These are phyloP conservation scores for Drosophila kanapiae DNA, from an alignment of 1,140 invertebrate genomes.

Conservation along the genomic window DNA sequence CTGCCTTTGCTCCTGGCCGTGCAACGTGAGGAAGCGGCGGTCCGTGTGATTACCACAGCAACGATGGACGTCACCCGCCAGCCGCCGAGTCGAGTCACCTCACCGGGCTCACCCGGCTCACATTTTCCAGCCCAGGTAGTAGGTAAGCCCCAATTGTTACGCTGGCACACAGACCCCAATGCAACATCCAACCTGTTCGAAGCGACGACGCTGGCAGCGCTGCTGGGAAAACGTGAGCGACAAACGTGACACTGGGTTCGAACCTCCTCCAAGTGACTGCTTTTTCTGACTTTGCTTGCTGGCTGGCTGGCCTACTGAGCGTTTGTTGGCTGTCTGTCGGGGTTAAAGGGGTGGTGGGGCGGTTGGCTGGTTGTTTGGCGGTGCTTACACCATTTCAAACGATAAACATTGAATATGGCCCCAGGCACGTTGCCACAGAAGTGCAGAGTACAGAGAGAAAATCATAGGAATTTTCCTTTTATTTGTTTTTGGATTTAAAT, in stretches of 20 bases:
- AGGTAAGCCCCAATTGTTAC: conserved; percentile 47
- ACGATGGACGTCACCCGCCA: conserved; percentile 40
- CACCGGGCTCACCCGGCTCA: conserved; percentile 11
- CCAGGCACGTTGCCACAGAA: conserved; percentile 51
- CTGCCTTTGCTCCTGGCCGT: conserved; percentile 26
- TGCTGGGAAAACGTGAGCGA: conserved; percentile 73
- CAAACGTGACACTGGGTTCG: conserved; percentile 77
- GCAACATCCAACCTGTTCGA: conserved; percentile 70
- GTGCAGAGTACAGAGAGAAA: not conserved
- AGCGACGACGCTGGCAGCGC: conserved; percentile 35
- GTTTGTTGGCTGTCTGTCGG: conserved; percentile 27
- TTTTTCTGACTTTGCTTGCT: conserved; percentile 7
- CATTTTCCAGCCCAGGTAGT: conserved; percentile 8
- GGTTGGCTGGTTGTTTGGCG: not conserved
- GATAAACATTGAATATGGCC: conserved; percentile 56
- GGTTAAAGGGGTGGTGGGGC: not conserved
- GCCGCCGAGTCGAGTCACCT: conserved; percentile 6
- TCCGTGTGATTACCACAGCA: conserved; percentile 61
- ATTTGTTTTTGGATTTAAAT: not conserved
- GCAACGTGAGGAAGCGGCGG: conserved; percentile 69
- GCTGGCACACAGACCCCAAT: conserved; percentile 46
- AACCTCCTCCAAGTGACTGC: conserved; percentile 46
- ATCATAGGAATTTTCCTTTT: not conserved
- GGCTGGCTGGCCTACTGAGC: conserved; percentile 70
- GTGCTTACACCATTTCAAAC: conserved; percentile 47